Evolutionary conservation across 1,140 invertebrate species (phyloP).

Genomic region (Caenorhabditis inopinata): DNA sequence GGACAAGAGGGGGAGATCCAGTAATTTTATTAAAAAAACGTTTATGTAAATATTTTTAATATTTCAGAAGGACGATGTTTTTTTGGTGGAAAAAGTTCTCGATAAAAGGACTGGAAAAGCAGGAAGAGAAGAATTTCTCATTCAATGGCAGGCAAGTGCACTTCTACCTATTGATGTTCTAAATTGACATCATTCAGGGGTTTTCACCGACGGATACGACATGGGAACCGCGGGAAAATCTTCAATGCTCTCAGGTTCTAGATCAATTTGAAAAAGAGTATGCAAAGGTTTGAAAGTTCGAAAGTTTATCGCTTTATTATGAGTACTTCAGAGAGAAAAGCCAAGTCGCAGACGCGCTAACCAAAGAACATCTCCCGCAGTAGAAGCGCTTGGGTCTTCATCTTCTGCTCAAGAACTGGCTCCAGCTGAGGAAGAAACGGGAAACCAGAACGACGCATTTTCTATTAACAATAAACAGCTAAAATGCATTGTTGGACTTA

Average conservation of each 20-base stretch:
- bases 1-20: too few relatives aligned
- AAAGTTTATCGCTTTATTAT: background rate
- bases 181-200: background rate
- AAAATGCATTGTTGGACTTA: background rate
- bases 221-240: constrained; percentile 3
- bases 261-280: background rate
- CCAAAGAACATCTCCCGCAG: too few relatives aligned
- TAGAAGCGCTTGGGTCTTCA: too few relatives aligned
- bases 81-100: background rate
- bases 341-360: background rate
- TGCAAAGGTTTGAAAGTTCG: background rate
- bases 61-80: background rate
- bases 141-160: background rate
- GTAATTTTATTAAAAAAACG: too few relatives aligned
- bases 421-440: background rate
- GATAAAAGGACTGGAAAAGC: background rate
- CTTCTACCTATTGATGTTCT: background rate
- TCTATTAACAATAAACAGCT: background rate
- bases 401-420: background rate
- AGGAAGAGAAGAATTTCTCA: constrained; percentile 3
- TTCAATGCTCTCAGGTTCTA: background rate
- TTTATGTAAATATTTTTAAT: too few relatives aligned
- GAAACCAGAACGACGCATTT: background rate
- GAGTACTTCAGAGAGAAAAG: background rate
- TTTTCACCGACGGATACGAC: background rate